Evolutionary conservation across 2,888 invertebrate species (phyloP).

Genomic region (Hoplodrina ambigua): DNA sequence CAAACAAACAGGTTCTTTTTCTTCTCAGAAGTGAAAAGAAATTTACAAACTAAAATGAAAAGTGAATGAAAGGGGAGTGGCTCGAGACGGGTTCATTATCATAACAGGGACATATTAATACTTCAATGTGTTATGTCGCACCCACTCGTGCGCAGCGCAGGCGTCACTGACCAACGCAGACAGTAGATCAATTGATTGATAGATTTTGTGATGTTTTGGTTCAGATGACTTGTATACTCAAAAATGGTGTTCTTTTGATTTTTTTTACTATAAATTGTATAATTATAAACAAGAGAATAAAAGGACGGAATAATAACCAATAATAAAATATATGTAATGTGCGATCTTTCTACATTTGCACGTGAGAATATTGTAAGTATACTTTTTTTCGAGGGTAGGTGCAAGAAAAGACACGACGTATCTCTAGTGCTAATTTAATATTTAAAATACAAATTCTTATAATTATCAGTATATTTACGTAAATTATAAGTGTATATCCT

Average conservation of each 20-base stretch:
- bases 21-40: conserved; percentile 30
- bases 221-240: not conserved
- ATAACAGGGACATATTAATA: conserved; percentile 67
- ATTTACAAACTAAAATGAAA: conserved; percentile 53
- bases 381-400: too few species aligned
- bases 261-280: too few species aligned
- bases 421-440: too few species aligned
- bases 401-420: too few species aligned
- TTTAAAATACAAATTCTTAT: too few species aligned
- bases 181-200: conserved; percentile 26
- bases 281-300: too few species aligned
- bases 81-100: conserved; percentile 61
- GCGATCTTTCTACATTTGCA: too few species aligned
- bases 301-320: too few species aligned
- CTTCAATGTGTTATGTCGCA: conserved; percentile 59
- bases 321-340: too few species aligned
- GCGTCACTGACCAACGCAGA: conserved; percentile 1
- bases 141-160: conserved; percentile 58
- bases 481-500: too few species aligned
- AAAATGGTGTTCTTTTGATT: not conserved
- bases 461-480: too few species aligned
- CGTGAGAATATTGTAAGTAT: too few species aligned
- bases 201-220: not conserved
- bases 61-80: conserved; percentile 50
- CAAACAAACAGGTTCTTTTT: not conserved